Evolutionary conservation across 2,888 invertebrate species (phyloP), one percentile per base, ranked within the genome.

Genomic region (Sericinus montela): DNA sequence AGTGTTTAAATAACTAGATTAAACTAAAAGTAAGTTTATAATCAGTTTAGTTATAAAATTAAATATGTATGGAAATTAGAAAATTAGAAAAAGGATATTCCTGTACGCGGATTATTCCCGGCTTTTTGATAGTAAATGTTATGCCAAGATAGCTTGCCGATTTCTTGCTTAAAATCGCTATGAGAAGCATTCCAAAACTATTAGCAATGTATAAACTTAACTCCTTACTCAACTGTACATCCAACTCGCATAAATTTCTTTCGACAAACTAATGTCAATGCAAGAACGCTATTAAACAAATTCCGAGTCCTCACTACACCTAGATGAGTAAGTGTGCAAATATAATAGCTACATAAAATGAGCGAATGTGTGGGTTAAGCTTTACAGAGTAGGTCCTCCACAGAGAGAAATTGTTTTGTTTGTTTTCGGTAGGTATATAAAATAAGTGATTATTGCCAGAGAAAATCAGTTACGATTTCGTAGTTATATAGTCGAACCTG

Each of bases 251-350:
- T 88, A 87, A 87, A 87, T 87, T 81, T 80, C 78, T 77, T 85
- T 82, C 80, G 86, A 82, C 85, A 84, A 85, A 88, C 87, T 87
- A 86, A 87, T 87, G 87, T 83, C 86, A 86, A 84, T 84, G 81
- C 87, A 85, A 82, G 82, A 83, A 84, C 81, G 83, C 83, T 80
- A 84, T 87, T 86, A 84, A 84, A 87, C 85, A 87, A 87, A 87
- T 87, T 86, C 84, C 75, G 63, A 76, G 74, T 75, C 72, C 73
- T 69, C 63, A 65, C 67, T 68, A 64, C 65, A 65, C 51, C 55
- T 48, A 55, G 49, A 51, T 55, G 52, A 44, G 13, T 48, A 51
- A 39, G 49, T 58, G 62, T 63, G 63, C 60, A 53, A 50, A 55
- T 58, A 52, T 58, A 52, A 54, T 59, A 53, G 55, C 57, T 55